Percentiles rank a stretch among this genome's conserved stretches.
phyloP scores from a whole-genome alignment of 2,797 vertebrate genomes.

The Gambusia yucatana region DNA sequence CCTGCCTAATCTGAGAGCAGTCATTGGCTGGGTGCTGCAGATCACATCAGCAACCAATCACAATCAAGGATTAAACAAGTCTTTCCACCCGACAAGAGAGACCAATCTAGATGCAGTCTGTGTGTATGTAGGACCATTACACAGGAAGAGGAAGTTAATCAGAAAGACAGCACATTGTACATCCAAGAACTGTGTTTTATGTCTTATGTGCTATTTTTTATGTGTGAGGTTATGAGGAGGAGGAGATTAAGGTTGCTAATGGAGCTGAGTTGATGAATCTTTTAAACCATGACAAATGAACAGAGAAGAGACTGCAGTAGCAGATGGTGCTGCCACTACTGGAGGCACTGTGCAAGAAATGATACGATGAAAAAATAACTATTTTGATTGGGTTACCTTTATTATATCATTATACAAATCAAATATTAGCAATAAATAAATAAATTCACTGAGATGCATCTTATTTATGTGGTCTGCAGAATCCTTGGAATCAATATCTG shows the following conservation, averaged over 20 bases:
- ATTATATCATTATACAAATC: background rate
- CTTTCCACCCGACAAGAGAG: constrained; percentile 23
- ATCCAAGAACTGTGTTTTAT: constrained; percentile 4
- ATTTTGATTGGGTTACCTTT: background rate
- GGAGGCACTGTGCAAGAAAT: background rate
- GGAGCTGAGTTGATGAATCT: constrained; percentile 45
- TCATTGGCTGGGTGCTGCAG: constrained; percentile 61
- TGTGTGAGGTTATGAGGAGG: constrained; percentile 24
- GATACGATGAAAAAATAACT: background rate
- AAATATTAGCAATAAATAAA: background rate
- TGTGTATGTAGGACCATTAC: constrained; percentile 19
- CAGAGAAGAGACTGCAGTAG: constrained; percentile 21
- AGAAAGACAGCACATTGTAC: background rate
- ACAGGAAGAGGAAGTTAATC: constrained; percentile 11
- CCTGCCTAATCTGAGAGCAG: constrained; percentile 70
- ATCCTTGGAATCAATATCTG: background rate
- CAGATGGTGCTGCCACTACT: constrained; percentile 28
- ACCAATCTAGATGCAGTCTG: constrained; percentile 13
- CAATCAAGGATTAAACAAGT: constrained; percentile 61
- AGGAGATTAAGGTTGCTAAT: constrained; percentile 47
- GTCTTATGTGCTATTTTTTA: background rate
- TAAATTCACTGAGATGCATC: background rate
- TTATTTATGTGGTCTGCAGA: background rate
- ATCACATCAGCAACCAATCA: constrained; percentile 64
- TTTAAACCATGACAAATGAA: constrained; percentile 51